Conservation (phyloP, 64 coral and sea anemone genomes). For the Exaiptasia diaphana region DNA sequence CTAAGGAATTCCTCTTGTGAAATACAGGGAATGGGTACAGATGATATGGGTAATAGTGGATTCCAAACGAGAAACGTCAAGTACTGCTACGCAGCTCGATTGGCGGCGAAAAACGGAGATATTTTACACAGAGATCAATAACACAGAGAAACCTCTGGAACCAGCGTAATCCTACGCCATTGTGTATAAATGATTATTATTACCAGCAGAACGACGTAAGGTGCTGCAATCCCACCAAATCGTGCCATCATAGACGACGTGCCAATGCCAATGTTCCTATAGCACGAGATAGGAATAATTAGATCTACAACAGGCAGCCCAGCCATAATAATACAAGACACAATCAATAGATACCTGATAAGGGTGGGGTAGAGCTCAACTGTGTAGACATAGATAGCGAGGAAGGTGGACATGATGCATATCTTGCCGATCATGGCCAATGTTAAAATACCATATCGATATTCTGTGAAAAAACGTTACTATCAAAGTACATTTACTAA, state of each 20-base stretch:
- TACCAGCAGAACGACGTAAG: slow-evolving; percentile 77
- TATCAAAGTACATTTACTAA: neutral
- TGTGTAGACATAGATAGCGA: slow-evolving; percentile 70
- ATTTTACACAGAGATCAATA: no score
- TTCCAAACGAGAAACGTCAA: no score
- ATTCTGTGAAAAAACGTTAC: slow-evolving; percentile 31
- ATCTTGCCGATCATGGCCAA: slow-evolving; percentile 70
- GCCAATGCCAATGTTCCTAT: slow-evolving; percentile 74
- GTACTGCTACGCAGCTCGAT: no score
- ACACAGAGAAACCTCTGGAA: no score
- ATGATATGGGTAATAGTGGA: no score
- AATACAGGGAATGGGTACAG: no score
- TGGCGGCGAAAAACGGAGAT: no score
- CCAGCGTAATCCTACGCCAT: no score
- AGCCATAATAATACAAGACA: neutral
- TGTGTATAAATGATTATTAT: no score
- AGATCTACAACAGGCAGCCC: no score
- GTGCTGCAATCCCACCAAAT: slow-evolving; percentile 74
- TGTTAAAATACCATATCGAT: slow-evolving; percentile 15
- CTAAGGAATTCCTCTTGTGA: neutral
- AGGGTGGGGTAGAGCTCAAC: slow-evolving; percentile 71
- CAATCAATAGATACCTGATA: slow-evolving; percentile 19
- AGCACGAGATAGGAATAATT: neutral
- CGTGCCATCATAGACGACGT: slow-evolving; percentile 71
- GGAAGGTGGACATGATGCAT: slow-evolving; percentile 66